Evolutionary conservation across 2,113 vertebrate species (phyloP), one percentile per base, ranked within the genome.

Genomic region (Nibea coibor): DNA sequence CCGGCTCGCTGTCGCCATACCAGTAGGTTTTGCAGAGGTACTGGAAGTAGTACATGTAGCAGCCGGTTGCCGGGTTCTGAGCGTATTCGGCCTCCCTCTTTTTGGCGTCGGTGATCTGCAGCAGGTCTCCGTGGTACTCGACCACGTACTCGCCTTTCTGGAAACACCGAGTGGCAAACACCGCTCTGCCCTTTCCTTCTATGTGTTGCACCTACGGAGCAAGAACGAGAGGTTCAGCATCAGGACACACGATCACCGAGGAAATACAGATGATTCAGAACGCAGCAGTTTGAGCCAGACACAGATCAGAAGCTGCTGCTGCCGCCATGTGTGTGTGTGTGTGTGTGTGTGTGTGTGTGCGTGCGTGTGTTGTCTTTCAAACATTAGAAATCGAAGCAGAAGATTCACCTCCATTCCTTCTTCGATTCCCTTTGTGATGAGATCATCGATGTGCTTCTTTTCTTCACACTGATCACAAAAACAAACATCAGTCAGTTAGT

Each of bases 31-130:
- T 98, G 95, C 96, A 97, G 93, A 97, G 94, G 93, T 98, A 97
- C 92, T 98, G 97, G 87, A 99, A 99, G 89, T 99, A 99, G 94
- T 99, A 99, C 98, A 99, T 99, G 91, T 98, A 99, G 95, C 98
- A 99, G 94, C 98, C 98, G 0, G 97, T 98, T 74, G 96, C 93
- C 0, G 97, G 97, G 69, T 99, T 97, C 31, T 96, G 96, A 20
- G 97, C 96, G 0, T 99, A 99, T 43, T 96, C 83, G 0, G 96
- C 96, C 92, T 99, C 98, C 74, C 96, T 93, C 82, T 95, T 95
- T 87, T 95, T 99, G 72, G 98, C 98, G 0, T 98, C 98, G 0
- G 95, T 96, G 91, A 93, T 94, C 79, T 97, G 95, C 11, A 99
- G 96, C 90, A 99, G 96, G 92, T 99, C 98, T 14, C 98, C 98